Base-by-base conservation (phyloP, 2,888 invertebrate genomes). In the Phortica okadai region DNA sequence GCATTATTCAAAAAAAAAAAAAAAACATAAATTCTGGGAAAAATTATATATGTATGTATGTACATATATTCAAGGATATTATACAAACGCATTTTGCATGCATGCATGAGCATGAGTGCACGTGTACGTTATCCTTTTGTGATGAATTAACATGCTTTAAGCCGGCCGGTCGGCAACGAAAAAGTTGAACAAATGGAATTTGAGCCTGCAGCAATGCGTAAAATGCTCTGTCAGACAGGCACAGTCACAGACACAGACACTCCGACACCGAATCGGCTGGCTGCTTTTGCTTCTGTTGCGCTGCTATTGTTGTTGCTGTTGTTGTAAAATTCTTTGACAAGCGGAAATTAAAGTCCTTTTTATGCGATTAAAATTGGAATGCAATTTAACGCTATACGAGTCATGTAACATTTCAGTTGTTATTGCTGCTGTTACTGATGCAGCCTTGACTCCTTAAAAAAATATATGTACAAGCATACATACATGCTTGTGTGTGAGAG, bases 61-160 rank as follows among this genome's bases (percentile, higher is more conserved):
- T 33, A 33, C 3, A 3, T 33, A 33, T 33, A 33, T 33, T 33
- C 33, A 33, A 33, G 33, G 33, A 33, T 33, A 33, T 33, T 33
- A 33, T 33, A 33, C 21, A 16, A 69, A 45, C 69, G 69, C 69
- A 69, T 69, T 69, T 82, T 84, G 70, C 82, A 80, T 77, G 80
- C 76, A 74, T 77, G 78, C 59, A 69, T 77, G 78, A 80, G 79
- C 80, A 25, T 72, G 70, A 72, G 54, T 54, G 70, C 56, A 56
- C 70, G 73, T 59, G 50, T 33, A 66, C 69, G 54, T 75, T 86
- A 83, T 83, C 82, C 80, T 80, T 79, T 77, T 83, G 82, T 86
- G 85, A 86, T 84, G 88, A 80, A 85, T 85, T 84, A 84, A 86
- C 79, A 80, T 80, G 80, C 79, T 76, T 84, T 81, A 82, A 82